A percentile compares a stretch with the other conserved stretches of the same genome.
phyloP scores from a whole-genome alignment of 2,888 invertebrate genomes.

The Caenorhabditis auriculariae region DNA sequence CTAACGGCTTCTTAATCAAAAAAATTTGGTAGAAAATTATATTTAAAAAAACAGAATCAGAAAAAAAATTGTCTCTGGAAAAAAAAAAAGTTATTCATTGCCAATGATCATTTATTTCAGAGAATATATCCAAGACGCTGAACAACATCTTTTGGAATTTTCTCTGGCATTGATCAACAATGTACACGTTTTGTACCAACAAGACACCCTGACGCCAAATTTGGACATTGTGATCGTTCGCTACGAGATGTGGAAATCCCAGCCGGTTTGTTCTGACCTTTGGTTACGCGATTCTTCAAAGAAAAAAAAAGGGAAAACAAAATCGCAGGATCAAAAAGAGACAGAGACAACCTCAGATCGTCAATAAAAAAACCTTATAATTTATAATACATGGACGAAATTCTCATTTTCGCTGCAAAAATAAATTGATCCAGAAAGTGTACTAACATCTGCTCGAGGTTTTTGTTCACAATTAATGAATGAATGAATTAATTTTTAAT shows the following conservation, averaged over 20 bases:
- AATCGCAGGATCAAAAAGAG: background rate
- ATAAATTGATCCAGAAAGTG: too few species aligned
- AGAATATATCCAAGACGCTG: slow-evolving; percentile 56
- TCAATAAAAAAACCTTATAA: too few species aligned
- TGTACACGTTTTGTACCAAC: slow-evolving; percentile 60
- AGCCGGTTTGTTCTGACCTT: slow-evolving; percentile 57
- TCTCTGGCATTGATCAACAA: slow-evolving; percentile 62
- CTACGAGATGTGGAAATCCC: slow-evolving; percentile 62
- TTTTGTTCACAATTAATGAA: background rate
- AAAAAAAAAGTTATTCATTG: background rate
- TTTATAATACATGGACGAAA: too few species aligned
- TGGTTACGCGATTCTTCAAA: background rate
- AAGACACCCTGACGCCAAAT: slow-evolving; percentile 58
- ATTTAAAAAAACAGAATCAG: too few species aligned
- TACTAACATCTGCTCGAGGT: background rate
- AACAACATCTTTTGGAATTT: slow-evolving; percentile 61
- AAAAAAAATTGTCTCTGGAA: background rate
- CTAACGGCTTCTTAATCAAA: too few species aligned
- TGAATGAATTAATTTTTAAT: slow-evolving; percentile 2
- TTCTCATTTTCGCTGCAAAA: slow-evolving; percentile 2
- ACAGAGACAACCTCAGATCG: too few species aligned
- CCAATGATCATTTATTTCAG: slow-evolving; percentile 4
- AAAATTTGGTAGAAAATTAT: too few species aligned
- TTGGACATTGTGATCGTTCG: slow-evolving; percentile 61
- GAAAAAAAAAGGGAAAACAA: background rate